phyloP scores from a whole-genome alignment of 1,140 invertebrate species.

The Neodiprion lecontei region DNA sequence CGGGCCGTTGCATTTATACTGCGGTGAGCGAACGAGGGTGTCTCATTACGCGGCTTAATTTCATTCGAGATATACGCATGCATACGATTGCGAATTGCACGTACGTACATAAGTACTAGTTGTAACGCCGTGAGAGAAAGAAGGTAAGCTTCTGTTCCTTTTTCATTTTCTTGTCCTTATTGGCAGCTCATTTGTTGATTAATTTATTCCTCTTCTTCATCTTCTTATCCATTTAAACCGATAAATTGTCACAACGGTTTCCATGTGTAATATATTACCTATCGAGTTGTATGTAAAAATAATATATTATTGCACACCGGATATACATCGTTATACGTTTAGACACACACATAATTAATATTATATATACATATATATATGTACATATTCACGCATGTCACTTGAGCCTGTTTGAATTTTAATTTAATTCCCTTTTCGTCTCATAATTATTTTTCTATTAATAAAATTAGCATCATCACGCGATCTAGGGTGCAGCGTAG shows the following conservation, averaged over 20 bases:
- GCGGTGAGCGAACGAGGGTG: neutral
- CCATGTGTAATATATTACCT: neutral
- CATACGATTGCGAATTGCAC: neutral
- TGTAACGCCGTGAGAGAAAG: too few species aligned
- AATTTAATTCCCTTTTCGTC: too few species aligned
- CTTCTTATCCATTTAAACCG: neutral
- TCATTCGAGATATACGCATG: neutral
- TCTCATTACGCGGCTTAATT: slow-evolving; percentile 4
- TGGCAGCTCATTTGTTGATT: too few species aligned
- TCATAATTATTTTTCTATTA: neutral
- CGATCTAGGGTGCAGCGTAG: neutral
- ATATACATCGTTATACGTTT: too few species aligned
- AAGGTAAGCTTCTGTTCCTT: too few species aligned
- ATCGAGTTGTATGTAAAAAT: neutral
- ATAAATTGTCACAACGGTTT: neutral
- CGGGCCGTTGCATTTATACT: neutral
- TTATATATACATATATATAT: too few species aligned
- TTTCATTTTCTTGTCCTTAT: too few species aligned
- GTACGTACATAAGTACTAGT: neutral
- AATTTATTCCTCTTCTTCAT: too few species aligned
- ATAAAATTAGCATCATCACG: neutral
- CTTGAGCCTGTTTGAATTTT: too few species aligned
- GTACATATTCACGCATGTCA: too few species aligned
- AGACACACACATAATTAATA: too few species aligned
- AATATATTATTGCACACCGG: neutral